phyloP scores from a whole-genome alignment of 2,797 vertebrate genomes.

The Pantherophis vulpinus region DNA sequence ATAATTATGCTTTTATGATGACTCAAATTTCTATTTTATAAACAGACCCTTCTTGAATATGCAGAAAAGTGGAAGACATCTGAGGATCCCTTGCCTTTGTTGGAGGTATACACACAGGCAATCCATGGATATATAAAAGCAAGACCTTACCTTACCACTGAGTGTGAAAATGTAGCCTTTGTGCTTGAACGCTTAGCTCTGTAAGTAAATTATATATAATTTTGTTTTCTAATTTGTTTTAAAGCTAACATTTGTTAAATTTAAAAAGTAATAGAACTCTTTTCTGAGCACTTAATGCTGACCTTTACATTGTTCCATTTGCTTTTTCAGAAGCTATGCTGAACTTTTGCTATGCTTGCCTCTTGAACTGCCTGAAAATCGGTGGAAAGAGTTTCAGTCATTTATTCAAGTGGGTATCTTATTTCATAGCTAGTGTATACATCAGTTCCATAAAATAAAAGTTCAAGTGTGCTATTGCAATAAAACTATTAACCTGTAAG shows the following conservation, averaged over 20 bases:
- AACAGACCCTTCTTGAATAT: slow-evolving; percentile 88
- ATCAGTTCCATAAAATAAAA: background rate
- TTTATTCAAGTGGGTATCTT: slow-evolving; percentile 86
- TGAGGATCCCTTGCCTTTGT: slow-evolving; percentile 85
- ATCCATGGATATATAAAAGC: slow-evolving; percentile 88
- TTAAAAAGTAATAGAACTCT: background rate
- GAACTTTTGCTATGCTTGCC: slow-evolving; percentile 89
- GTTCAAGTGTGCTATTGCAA: background rate
- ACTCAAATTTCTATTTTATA: slow-evolving; percentile 38
- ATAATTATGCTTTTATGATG: background rate
- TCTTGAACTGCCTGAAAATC: slow-evolving; percentile 81
- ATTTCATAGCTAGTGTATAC: background rate
- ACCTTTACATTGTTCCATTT: slow-evolving; percentile 25
- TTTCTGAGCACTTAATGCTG: background rate
- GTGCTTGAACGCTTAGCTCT: slow-evolving; percentile 91
- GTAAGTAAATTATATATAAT: slow-evolving; percentile 78
- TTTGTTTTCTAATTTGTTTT: background rate
- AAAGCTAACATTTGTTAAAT: background rate
- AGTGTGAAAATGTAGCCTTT: slow-evolving; percentile 88
- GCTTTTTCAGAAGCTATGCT: slow-evolving; percentile 85
- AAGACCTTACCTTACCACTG: slow-evolving; percentile 81
- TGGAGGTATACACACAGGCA: slow-evolving; percentile 89
- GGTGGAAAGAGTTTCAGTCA: slow-evolving; percentile 86
- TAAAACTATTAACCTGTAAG: background rate
- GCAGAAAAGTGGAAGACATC: slow-evolving; percentile 87